Evolutionary conservation across 1,140 invertebrate species (phyloP).

Genomic region (Dendroctonus ponderosae): DNA sequence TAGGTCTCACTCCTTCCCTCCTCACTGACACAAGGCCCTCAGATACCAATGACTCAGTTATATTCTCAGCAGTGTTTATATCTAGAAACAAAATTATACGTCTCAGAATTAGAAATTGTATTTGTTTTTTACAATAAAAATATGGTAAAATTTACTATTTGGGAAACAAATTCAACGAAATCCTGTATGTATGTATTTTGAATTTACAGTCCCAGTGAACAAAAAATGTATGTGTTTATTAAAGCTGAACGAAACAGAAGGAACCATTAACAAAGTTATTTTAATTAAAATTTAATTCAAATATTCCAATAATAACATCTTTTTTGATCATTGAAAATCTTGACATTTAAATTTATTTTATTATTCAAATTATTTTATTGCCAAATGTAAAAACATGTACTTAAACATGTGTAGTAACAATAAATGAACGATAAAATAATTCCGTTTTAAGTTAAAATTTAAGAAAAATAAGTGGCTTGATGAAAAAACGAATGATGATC

Average conservation of each 20-base stretch:
- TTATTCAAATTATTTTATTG: constrained; percentile 10
- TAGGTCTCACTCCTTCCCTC: constrained; percentile 68
- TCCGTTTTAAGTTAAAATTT: no score
- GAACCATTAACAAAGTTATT: background rate
- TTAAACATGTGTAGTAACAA: background rate
- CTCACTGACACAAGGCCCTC: constrained; percentile 88
- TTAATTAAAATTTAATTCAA: background rate
- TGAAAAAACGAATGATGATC: no score
- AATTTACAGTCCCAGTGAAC: no score
- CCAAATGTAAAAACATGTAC: background rate
- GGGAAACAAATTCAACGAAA: no score
- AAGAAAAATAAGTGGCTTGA: no score
- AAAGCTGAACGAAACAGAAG: no score
- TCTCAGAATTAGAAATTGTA: background rate
- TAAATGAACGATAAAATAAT: background rate
- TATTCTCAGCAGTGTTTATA: constrained; percentile 72
- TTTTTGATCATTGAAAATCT: no score
- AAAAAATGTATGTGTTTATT: no score
- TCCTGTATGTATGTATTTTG: no score
- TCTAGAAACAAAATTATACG: constrained; percentile 53
- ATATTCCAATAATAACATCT: no score
- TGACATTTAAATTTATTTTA: background rate
- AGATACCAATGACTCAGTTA: constrained; percentile 80
- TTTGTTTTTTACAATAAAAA: no score
- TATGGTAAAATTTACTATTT: no score